A percentile compares a stretch with the other conserved stretches of the same genome.
These are phyloP conservation scores for Falco novaeseelandiae DNA, from an alignment of 2,797 vertebrate genomes.

Conservation along the genomic window DNA sequence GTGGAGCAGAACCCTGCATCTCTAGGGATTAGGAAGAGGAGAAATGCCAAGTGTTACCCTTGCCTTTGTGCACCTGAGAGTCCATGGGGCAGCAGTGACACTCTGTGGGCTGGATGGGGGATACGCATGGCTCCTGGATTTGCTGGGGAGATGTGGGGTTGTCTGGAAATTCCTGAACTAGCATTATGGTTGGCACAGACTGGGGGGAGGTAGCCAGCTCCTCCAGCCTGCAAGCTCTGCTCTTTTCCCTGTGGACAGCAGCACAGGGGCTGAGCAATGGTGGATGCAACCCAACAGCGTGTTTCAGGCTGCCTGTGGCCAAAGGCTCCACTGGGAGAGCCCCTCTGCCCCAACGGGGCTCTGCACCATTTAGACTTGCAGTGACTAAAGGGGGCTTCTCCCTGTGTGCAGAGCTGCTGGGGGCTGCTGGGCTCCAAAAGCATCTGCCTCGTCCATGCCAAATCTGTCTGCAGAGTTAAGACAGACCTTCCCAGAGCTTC, in stretches of 20 bases:
- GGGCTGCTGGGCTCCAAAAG: background rate
- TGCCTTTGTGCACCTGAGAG: background rate
- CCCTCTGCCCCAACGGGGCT: background rate
- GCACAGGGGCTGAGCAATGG: background rate
- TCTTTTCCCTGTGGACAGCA: background rate
- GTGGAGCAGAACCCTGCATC: background rate
- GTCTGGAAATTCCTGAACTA: background rate
- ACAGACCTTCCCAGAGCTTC: background rate
- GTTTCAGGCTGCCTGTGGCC: background rate
- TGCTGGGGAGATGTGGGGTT: background rate
- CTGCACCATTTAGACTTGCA: rapidly evolving
- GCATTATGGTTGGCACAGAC: background rate
- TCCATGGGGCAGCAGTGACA: background rate
- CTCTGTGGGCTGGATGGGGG: background rate
- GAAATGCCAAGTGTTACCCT: background rate
- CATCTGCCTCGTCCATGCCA: background rate
- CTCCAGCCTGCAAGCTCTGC: background rate
- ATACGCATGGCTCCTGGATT: background rate
- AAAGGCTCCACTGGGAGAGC: rapidly evolving
- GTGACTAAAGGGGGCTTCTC: background rate
- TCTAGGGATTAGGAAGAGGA: background rate
- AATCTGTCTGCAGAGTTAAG: background rate
- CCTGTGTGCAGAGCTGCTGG: background rate
- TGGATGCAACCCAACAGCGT: background rate
- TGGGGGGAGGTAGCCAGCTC: background rate